Percentiles rank a stretch among this genome's conserved stretches.
Conservation (phyloP, 2,113 vertebrate genomes). For the Grus americana region DNA sequence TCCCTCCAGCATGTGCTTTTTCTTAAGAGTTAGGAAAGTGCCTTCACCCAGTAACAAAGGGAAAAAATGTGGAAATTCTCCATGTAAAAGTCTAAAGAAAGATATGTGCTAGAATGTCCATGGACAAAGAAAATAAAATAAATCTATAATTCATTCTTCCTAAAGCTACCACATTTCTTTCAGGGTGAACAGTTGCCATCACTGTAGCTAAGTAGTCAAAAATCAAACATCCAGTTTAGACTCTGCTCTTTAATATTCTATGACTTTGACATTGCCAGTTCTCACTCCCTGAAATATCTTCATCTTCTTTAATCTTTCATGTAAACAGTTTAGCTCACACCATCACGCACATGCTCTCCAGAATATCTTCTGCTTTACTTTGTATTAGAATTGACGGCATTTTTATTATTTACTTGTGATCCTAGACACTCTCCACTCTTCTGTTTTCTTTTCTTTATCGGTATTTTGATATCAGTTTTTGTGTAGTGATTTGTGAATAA, state of each 20-base stretch:
- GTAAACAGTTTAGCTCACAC: constrained; percentile 22
- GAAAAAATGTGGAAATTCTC: not conserved
- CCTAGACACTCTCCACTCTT: not conserved
- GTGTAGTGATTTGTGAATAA: not conserved
- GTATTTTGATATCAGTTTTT: not conserved
- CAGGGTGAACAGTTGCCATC: not conserved
- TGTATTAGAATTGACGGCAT: not conserved
- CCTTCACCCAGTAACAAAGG: not conserved
- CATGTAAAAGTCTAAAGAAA: not conserved
- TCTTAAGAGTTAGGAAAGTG: not conserved
- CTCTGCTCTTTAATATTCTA: constrained; percentile 35
- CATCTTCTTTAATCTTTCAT: constrained; percentile 56
- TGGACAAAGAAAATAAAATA: not conserved
- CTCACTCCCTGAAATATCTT: constrained; percentile 30
- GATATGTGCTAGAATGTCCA: not conserved
- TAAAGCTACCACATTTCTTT: not conserved
- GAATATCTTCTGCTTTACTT: not conserved
- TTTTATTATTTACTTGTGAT: constrained; percentile 9
- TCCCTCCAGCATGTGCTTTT: not conserved
- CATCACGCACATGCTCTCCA: not conserved
- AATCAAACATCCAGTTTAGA: not conserved
- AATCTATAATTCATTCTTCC: not conserved
- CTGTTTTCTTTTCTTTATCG: not conserved
- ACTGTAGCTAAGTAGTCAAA: not conserved
- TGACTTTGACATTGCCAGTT: constrained; percentile 19